A percentile compares a stretch with the other conserved stretches of the same genome.
These are phyloP conservation scores for Rhinophrynus dorsalis DNA, from an alignment of 2,797 vertebrate species.

Conservation along the genomic window DNA sequence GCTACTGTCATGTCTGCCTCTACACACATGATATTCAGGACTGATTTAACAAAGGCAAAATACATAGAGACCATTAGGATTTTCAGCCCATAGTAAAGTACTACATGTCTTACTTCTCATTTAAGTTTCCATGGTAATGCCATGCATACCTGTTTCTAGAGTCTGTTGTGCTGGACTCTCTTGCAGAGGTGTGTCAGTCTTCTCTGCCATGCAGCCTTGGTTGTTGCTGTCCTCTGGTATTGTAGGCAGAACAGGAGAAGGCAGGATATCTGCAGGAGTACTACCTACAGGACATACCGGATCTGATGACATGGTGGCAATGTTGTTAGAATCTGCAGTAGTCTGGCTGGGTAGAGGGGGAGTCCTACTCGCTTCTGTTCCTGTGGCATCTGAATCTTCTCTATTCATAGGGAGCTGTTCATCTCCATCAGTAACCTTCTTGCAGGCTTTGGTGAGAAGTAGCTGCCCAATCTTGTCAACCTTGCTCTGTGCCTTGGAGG, in stretches of 20 bases:
- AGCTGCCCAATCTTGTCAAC: conserved; percentile 76
- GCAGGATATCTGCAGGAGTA: not conserved
- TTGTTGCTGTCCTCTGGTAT: not conserved
- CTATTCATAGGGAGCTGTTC: conserved; percentile 60
- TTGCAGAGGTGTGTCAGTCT: conserved; percentile 5
- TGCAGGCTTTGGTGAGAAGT: conserved; percentile 69
- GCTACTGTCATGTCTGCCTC: too few species aligned
- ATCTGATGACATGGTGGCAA: conserved; percentile 48
- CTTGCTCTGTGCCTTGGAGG: conserved; percentile 78
- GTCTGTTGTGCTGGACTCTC: conserved; percentile 7
- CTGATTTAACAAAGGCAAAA: too few species aligned
- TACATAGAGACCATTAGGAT: too few species aligned
- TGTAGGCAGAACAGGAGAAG: not conserved
- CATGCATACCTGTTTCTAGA: conserved; percentile 9
- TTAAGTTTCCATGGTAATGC: too few species aligned
- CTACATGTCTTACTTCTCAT: too few species aligned
- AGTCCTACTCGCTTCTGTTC: conserved; percentile 58
- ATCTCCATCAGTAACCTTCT: conserved; percentile 72
- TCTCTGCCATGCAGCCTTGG: not conserved
- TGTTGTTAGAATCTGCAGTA: conserved; percentile 58
- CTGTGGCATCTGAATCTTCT: not conserved
- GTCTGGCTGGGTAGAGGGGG: conserved; percentile 59
- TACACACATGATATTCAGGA: too few species aligned
- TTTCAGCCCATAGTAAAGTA: too few species aligned
- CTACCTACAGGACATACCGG: conserved; percentile 18